phyloP scores from a whole-genome alignment of 2,888 invertebrate species.

The Drosophila austrosaltans region DNA sequence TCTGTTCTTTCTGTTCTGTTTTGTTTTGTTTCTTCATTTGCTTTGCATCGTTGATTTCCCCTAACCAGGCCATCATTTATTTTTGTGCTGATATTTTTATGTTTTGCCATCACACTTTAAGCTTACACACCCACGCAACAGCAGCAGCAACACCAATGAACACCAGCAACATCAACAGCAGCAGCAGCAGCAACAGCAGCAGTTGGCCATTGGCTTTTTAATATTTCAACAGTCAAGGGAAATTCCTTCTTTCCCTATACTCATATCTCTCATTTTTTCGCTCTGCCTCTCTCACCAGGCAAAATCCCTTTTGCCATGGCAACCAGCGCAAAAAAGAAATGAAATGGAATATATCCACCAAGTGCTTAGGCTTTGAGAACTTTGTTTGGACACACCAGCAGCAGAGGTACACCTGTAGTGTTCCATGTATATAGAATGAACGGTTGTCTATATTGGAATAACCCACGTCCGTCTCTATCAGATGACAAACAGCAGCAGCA shows the following conservation, averaged over 20 bases:
- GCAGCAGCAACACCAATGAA: slow-evolving; percentile 23
- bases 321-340: background rate
- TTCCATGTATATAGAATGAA: background rate
- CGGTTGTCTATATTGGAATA: background rate
- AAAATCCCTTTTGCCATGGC: slow-evolving; percentile 26
- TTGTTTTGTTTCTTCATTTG: background rate
- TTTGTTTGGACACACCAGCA: background rate
- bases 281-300: slow-evolving; percentile 25
- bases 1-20: background rate
- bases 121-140: slow-evolving; percentile 32
- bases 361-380: slow-evolving; percentile 2
- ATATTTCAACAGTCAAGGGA: slow-evolving; percentile 48
- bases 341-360: background rate
- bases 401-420: too few species aligned
- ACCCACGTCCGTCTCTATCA: background rate
- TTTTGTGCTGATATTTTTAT: slow-evolving; percentile 25
- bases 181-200: background rate
- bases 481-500: too few species aligned
- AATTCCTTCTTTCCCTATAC: background rate
- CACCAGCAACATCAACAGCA: slow-evolving; percentile 20
- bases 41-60: slow-evolving; percentile 35
- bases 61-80: slow-evolving; percentile 47
- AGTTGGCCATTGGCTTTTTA: slow-evolving; percentile 31
- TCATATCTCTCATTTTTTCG: background rate
- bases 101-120: slow-evolving; percentile 24